These are phyloP conservation scores for Etheostoma cragini DNA, from an alignment of 2,113 vertebrate genomes.

Conservation along the genomic window DNA sequence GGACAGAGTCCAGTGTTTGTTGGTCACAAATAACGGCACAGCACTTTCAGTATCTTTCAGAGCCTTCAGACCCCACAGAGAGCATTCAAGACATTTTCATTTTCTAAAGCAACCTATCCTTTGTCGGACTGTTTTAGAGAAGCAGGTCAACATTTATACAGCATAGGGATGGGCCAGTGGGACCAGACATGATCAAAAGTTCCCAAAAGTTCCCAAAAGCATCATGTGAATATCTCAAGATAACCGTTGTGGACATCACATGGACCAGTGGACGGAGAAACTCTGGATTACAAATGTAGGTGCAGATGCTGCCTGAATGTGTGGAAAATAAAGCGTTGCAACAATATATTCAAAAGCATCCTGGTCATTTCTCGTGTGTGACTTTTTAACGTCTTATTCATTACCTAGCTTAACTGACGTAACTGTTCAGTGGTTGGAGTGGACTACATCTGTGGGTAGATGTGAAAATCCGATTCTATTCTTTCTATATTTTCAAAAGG, in stretches of 20 bases:
- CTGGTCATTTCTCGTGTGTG: not conserved
- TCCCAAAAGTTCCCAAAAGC: not conserved
- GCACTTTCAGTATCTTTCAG: no score
- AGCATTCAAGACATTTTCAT: not conserved
- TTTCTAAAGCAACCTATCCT: not conserved
- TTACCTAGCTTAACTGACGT: no score
- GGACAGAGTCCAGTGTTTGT: not conserved
- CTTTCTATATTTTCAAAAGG: constrained; percentile 25
- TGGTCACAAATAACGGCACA: not conserved
- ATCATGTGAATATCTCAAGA: not conserved
- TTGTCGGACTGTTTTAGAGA: not conserved
- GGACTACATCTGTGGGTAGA: not conserved
- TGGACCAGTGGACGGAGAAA: not conserved
- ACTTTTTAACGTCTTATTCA: not conserved
- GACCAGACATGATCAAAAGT: not conserved
- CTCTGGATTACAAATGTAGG: not conserved
- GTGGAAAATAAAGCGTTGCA: not conserved
- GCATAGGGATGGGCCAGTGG: not conserved
- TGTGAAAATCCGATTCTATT: not conserved
- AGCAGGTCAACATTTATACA: not conserved
- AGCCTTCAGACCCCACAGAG: not conserved
- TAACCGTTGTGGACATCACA: not conserved
- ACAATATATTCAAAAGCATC: no score
- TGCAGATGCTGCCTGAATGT: not conserved
- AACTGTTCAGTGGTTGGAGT: not conserved